Conservation (phyloP, 2,888 invertebrate species). For the Drosophila acutilabella region DNA sequence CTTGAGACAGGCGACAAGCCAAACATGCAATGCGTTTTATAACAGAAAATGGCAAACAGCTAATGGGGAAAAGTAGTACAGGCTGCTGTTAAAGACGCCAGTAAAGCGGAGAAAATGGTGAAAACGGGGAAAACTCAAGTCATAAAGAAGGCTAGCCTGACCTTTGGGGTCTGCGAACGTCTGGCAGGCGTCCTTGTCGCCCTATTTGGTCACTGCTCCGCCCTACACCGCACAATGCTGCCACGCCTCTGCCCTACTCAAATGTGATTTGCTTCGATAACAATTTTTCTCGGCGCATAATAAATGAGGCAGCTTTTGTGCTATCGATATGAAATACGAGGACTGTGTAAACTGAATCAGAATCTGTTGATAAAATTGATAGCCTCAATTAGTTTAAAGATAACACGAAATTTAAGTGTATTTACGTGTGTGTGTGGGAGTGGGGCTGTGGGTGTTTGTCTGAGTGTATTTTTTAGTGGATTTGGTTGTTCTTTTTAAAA, state of each 20-base stretch:
- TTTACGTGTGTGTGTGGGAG: neutral
- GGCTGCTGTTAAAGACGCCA: too few species aligned
- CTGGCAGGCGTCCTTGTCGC: constrained; percentile 20
- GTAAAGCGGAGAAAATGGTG: neutral
- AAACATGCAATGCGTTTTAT: constrained; percentile 74
- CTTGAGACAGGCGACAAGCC: constrained; percentile 72
- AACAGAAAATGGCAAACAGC: constrained; percentile 6
- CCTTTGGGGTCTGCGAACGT: constrained; percentile 41
- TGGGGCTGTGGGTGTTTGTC: constrained; percentile 8
- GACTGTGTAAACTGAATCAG: constrained; percentile 22
- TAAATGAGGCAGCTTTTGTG: constrained; percentile 63
- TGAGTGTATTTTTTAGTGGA: constrained; percentile 3
- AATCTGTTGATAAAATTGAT: constrained; percentile 59
- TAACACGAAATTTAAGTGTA: constrained; percentile 28
- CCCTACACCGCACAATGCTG: neutral
- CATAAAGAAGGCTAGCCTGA: constrained; percentile 53
- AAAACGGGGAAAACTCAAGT: neutral
- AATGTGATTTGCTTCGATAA: constrained; percentile 37
- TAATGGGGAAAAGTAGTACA: neutral
- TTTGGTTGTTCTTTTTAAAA: neutral
- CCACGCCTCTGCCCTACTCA: neutral
- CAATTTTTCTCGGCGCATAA: constrained; percentile 61
- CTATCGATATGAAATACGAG: constrained; percentile 67
- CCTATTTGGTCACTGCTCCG: constrained; percentile 9
- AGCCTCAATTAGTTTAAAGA: constrained; percentile 58